Evolutionary conservation across 2,797 vertebrate genomes (phyloP).

Genomic region (Pampus argenteus): DNA sequence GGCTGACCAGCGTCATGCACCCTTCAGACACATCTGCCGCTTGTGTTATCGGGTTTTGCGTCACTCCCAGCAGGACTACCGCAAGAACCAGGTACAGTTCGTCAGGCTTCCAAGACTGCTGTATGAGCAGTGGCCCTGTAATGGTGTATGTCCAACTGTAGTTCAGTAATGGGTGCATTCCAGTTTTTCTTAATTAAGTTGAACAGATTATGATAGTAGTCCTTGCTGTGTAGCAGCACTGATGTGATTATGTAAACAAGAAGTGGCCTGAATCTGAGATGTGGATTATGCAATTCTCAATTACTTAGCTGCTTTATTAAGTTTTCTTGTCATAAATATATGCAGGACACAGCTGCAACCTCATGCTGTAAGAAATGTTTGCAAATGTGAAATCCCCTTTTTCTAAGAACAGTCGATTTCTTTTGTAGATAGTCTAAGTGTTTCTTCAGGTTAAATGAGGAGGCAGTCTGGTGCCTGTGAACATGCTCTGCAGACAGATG

Average conservation of each 20-base stretch:
- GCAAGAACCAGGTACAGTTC: slow-evolving; percentile 94
- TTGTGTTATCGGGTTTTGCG: slow-evolving; percentile 96
- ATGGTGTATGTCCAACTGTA: not conserved
- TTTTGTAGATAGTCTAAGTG: not conserved
- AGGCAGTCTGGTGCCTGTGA: slow-evolving; percentile 4
- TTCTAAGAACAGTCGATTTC: not conserved
- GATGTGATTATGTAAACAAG: slow-evolving; percentile 23
- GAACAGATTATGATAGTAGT: not conserved
- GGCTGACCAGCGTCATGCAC: slow-evolving; percentile 96
- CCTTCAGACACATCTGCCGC: slow-evolving; percentile 97
- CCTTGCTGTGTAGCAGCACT: slow-evolving; percentile 14
- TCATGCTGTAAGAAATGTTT: slow-evolving; percentile 1
- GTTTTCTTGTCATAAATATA: slow-evolving; percentile 11
- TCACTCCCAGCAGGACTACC: slow-evolving; percentile 98
- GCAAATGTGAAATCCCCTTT: slow-evolving; percentile 10
- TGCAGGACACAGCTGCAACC: not conserved
- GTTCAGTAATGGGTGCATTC: not conserved
- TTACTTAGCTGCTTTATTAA: slow-evolving; percentile 1
- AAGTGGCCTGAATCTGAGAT: slow-evolving; percentile 1
- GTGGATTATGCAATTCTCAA: not conserved
- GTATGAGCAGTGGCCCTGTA: not conserved
- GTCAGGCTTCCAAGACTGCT: not conserved
- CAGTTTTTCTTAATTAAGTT: not conserved
- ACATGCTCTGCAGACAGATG: slow-evolving; percentile 8
- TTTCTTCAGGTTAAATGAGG: slow-evolving; percentile 12